Percentiles rank a stretch among this genome's conserved stretches.
These are phyloP conservation scores for Vannuccia rotundouncinata DNA, from an alignment of 2,888 invertebrate genomes.

Conservation along the genomic window DNA sequence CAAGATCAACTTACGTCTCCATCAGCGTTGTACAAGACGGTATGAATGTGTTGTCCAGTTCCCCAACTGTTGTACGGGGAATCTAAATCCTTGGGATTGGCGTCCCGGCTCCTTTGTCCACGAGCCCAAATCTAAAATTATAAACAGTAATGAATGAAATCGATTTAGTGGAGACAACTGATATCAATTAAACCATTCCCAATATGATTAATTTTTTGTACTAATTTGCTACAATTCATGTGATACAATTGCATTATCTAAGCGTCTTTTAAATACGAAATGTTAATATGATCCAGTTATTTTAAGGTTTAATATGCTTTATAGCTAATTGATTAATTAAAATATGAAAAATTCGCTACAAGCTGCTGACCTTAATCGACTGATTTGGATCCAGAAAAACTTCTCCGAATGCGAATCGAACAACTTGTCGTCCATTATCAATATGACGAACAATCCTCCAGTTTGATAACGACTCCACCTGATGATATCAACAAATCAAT, in stretches of 20 bases:
- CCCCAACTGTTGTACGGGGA: slow-evolving; percentile 31
- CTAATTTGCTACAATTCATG: background rate
- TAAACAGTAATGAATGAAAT: no score
- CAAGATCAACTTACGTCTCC: slow-evolving; percentile 31
- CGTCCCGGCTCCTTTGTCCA: slow-evolving; percentile 35
- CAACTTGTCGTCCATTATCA: slow-evolving; percentile 28
- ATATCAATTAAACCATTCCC: no score
- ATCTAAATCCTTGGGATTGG: slow-evolving; percentile 32
- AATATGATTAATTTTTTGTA: no score
- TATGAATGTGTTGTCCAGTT: slow-evolving; percentile 28
- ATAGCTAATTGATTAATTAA: background rate
- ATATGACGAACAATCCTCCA: slow-evolving; percentile 31
- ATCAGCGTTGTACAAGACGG: slow-evolving; percentile 34
- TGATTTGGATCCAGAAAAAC: background rate
- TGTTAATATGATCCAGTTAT: no score
- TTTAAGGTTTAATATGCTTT: background rate
- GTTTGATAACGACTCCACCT: background rate
- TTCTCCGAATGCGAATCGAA: slow-evolving; percentile 34
- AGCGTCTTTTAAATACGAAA: no score
- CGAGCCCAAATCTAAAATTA: slow-evolving; percentile 35
- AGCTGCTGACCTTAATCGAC: slow-evolving; percentile 14
- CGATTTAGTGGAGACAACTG: no score
- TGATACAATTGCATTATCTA: background rate
- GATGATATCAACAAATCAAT: no score
- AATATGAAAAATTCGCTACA: background rate